Evolutionary conservation across 2,888 invertebrate genomes (phyloP).

Genomic region (Mythimna vitellina): DNA sequence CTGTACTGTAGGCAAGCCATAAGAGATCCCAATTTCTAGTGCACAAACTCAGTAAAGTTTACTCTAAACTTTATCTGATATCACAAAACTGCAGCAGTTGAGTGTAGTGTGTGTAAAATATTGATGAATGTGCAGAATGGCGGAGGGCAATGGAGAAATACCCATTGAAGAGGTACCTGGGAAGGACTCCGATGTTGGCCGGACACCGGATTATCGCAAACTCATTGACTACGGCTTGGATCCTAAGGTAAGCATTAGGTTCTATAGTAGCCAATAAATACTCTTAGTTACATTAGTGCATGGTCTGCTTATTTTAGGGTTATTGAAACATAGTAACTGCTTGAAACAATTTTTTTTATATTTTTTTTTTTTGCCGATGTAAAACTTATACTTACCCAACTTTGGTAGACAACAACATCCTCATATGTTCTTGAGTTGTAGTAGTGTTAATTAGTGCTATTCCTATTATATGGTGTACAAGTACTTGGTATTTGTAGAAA

Average conservation of each 20-base stretch:
- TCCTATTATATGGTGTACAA: neutral
- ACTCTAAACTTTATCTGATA: constrained; percentile 66
- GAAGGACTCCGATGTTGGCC: constrained; percentile 92
- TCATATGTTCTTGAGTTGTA: neutral
- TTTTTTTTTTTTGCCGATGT: neutral
- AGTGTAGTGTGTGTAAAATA: constrained; percentile 84
- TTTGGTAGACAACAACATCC: neutral
- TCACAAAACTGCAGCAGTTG: constrained; percentile 60
- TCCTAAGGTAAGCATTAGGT: constrained; percentile 92
- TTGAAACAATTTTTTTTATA: neutral
- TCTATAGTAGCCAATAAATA: neutral
- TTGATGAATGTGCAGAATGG: constrained; percentile 93
- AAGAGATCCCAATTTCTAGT: constrained; percentile 73
- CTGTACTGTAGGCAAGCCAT: constrained; percentile 80
- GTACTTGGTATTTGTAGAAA: neutral
- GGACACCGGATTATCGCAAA: constrained; percentile 98
- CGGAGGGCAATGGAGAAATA: constrained; percentile 96
- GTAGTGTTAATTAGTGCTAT: constrained; percentile 5
- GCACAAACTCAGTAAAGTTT: constrained; percentile 67
- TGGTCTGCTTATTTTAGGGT: neutral
- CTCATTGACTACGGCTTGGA: constrained; percentile 98
- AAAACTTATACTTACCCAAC: neutral
- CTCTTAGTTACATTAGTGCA: constrained; percentile 4
- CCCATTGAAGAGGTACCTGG: constrained; percentile 93
- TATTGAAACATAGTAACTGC: neutral